Evolutionary conservation across 2,113 vertebrate genomes (phyloP), one percentile per base, ranked within the genome.

Genomic region (Ahaetulla prasina): DNA sequence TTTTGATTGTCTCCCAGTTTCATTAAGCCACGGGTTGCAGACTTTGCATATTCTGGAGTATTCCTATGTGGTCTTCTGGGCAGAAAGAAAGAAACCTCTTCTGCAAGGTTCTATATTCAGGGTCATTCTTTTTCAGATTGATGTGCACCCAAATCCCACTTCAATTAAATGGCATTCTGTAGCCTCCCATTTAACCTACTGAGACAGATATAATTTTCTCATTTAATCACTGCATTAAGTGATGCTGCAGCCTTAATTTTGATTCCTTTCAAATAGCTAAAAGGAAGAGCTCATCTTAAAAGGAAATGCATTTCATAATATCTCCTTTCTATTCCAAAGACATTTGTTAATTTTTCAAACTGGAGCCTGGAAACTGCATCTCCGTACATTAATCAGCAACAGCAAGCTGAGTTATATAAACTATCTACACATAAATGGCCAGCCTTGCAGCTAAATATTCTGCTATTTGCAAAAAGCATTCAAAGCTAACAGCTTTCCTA

Each of bases 1-100:
- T 45, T 86, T 90, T 91, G 91, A 88, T 53, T 87, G 2, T 25
- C 90, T 89, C 87, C 16, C 92, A 90, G 54, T n/a, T n/a, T 92
- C 35, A 50, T 52, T 88, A 89, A 92, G 25, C 74, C n/a, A 35
- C 45, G 88, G 88, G 74, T 30, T 52, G n/a, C 39, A 10, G 10
- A 5, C 53, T 90, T 43, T 68, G 5, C 27, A 55, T 1, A 3
- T 14, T 55, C 85, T 30, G 63, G 87, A 60, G 45, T 20, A 87
- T 88, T 91, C 60, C 30, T 52, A 50, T 91, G 60, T 86, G 92
- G 39, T 7, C 7, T 55, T 85, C 68, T 3, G 27, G 35, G 14
- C 35, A 85, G 54, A 86, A 84, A 49, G 47, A 85, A 85, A 50
- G 52, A 55, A 63, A 52, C 89, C 92, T 50, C 35, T 49, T 92